phyloP scores from a whole-genome alignment of 64 coral and sea anemone species.

The Actinia tenebrosa region DNA sequence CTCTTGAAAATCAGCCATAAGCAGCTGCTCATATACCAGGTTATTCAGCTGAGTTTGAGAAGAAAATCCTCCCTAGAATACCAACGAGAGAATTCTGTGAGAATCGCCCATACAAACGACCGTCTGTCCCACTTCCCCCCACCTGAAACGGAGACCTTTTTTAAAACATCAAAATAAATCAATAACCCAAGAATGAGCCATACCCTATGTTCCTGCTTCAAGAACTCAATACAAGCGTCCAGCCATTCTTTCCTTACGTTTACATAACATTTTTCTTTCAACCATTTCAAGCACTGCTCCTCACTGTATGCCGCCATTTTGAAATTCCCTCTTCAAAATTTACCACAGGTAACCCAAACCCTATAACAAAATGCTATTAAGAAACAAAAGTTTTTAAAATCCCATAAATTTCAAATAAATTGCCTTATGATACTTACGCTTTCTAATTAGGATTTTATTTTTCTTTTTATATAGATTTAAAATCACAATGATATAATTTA shows the following conservation, averaged over 20 bases:
- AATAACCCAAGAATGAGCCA: background rate
- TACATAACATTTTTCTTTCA: constrained; percentile 43
- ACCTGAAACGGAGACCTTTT: background rate
- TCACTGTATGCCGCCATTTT: constrained; percentile 72
- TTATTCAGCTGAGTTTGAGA: constrained; percentile 41
- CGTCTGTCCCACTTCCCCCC: background rate
- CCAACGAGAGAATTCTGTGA: background rate
- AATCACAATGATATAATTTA: background rate
- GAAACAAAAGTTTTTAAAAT: background rate
- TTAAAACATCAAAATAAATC: background rate
- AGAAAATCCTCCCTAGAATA: constrained; percentile 28
- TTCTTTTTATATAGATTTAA: background rate
- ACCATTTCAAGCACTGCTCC: constrained; percentile 26
- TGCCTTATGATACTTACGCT: background rate
- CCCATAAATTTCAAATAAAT: background rate
- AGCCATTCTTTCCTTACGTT: constrained; percentile 64
- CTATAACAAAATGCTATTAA: background rate
- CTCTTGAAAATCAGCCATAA: constrained; percentile 85
- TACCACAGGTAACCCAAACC: background rate
- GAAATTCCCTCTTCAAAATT: background rate
- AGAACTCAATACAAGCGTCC: constrained; percentile 62
- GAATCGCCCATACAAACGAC: background rate
- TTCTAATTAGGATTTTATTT: background rate
- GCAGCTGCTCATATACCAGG: constrained; percentile 73
- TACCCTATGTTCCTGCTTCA: constrained; percentile 69